Base-by-base conservation (phyloP, 1,140 invertebrate species). In the Fopius arisanus region DNA sequence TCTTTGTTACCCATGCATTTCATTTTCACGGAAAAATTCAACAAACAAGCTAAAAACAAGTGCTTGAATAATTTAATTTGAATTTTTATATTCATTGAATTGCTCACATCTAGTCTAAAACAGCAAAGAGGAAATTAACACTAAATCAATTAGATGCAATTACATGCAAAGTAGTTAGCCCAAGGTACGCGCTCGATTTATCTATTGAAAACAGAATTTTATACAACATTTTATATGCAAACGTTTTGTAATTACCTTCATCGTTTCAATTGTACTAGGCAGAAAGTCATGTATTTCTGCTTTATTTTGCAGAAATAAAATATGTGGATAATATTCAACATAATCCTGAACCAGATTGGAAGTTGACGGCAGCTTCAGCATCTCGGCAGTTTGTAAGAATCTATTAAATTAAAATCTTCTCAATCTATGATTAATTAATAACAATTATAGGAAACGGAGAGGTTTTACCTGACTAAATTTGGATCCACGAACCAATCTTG, bases 401-500 rank as follows among this genome's bases (percentile, higher is more conserved):
- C 94, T 95, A 65, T 69, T 62, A 10, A 2, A 19, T 28, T 29
- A 14, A 28, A 28, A 12, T 48, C 7, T 48, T 7, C n/a, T n/a
- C 16, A 48, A 16, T 48, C 16, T 48, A 16, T 14, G 16, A 26
- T 4, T 10, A 63, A 14, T 37, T 3, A 72, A 43, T 16, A 7
- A 9, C n/a, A 70, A 19, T 33, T 70, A 19, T 62, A 23, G n/a
- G 37, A 21, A 51, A 40, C 1, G 4, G 21, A 37, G 37, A 4
- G 33, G 7, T 43, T 37, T 67, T 82, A 92, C 92, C 92, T 91
- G 9, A 94, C 78, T 69, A 94, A 83, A 87, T 92, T 93, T 1
- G 91, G 91, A 87, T 96, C 95, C 19, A 93, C 89, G 82, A 95
- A 95, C 92, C 93, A 96, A 83, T 97, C 96, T 81, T 97, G 92